These are phyloP conservation scores for Limosa lapponica DNA, from an alignment of 2,797 vertebrate species.

Conservation along the genomic window DNA sequence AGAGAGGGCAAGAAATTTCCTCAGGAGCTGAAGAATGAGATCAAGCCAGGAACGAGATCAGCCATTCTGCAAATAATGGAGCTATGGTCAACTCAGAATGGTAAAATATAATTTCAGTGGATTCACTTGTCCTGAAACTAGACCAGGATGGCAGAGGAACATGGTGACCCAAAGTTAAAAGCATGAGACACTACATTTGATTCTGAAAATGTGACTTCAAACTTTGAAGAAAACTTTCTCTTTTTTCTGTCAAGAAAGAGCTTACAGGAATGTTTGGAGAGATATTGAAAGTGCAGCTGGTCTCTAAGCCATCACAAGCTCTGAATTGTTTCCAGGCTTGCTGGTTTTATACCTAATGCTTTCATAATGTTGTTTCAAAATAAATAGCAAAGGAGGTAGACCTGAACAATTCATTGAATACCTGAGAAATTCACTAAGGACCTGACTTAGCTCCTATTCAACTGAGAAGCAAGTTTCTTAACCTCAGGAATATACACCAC, in stretches of 20 bases:
- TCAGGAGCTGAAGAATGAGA: not conserved
- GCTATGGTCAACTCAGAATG: not conserved
- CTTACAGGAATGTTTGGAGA: not conserved
- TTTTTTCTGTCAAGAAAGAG: not conserved
- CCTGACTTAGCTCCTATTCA: not conserved
- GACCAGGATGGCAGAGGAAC: not conserved
- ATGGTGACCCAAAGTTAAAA: not conserved
- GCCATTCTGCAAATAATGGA: not conserved
- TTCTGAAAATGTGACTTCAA: not conserved
- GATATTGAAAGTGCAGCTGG: not conserved
- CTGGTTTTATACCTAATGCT: not conserved
- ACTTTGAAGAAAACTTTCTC: not conserved
- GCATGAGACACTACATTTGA: not conserved
- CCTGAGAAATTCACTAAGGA: not conserved
- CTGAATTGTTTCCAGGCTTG: not conserved
- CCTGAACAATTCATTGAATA: not conserved
- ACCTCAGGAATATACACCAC: not conserved
- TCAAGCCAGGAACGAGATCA: not conserved
- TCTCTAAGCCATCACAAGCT: not conserved
- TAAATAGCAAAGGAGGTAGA: not conserved
- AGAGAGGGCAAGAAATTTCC: not conserved
- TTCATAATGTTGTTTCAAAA: not conserved
- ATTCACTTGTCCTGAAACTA: not conserved
- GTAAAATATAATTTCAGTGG: not conserved
- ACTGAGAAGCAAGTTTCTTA: not conserved